Percentiles rank a stretch among this genome's conserved stretches.
Evolutionary conservation across 2,797 vertebrate species (phyloP).

Genomic region (Sardinella longiceps): DNA sequence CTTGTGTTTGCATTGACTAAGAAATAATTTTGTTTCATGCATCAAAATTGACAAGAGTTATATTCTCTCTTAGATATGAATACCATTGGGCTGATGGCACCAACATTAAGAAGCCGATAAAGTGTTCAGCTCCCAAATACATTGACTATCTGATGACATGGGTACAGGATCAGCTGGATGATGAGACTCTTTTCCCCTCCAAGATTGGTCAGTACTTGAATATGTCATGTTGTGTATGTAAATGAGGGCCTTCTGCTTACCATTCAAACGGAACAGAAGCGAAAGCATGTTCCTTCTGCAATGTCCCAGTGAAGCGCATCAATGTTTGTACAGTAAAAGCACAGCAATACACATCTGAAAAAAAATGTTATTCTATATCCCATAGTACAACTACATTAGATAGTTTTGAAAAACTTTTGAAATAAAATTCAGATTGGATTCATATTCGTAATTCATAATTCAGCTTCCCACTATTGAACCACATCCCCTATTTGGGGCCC

Average conservation of each 20-base stretch:
- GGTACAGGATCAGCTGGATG: slow-evolving; percentile 97
- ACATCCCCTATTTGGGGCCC: no score
- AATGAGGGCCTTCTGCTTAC: slow-evolving; percentile 21
- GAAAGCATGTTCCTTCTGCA: no score
- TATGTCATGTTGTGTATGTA: background rate
- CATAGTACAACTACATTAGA: no score
- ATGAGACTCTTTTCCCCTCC: slow-evolving; percentile 94
- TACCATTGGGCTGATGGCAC: slow-evolving; percentile 98
- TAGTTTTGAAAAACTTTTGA: no score
- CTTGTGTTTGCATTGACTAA: background rate
- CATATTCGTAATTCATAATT: no score
- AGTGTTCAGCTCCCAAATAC: slow-evolving; percentile 95
- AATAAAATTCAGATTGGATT: no score
- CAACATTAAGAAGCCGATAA: slow-evolving; percentile 96
- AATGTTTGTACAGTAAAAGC: no score
- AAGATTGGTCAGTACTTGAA: slow-evolving; percentile 85
- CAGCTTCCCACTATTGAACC: no score
- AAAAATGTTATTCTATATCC: no score
- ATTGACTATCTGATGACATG: slow-evolving; percentile 98
- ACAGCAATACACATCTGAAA: no score
- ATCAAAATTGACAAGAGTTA: background rate
- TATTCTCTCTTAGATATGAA: slow-evolving; percentile 80
- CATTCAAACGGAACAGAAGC: no score
- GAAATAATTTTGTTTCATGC: background rate
- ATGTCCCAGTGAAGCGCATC: no score